Conservation (phyloP, 2,113 vertebrate genomes). For the Sphyrna mokarran region DNA sequence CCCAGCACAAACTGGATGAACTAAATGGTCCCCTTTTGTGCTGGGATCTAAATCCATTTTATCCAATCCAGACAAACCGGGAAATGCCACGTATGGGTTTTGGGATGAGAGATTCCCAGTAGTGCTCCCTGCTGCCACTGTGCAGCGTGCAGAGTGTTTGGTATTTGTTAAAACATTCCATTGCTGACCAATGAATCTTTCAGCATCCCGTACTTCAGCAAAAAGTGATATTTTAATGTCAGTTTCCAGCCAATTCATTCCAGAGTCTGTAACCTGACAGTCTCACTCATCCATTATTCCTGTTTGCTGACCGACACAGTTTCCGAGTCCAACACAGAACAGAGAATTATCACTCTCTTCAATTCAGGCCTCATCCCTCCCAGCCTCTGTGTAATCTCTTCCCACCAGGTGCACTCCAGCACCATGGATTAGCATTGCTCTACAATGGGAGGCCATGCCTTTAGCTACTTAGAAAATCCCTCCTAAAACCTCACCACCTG, state of each 20-base stretch:
- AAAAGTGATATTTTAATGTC: neutral
- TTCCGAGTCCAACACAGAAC: too few relatives aligned
- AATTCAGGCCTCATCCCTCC: neutral
- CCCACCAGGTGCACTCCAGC: neutral
- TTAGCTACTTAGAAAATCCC: neutral
- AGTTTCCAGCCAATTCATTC: neutral
- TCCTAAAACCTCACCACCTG: neutral
- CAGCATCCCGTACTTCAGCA: neutral
- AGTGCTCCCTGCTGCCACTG: neutral
- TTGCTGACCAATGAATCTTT: neutral
- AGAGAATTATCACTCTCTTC: neutral
- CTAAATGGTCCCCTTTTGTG: neutral
- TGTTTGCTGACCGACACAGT: too few relatives aligned
- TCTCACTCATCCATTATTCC: neutral
- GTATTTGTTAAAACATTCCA: neutral
- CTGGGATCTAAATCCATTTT: neutral
- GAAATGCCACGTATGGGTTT: too few relatives aligned
- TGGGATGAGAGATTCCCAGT: too few relatives aligned
- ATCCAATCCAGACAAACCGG: neutral
- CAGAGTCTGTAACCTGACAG: neutral
- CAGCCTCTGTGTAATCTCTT: too few relatives aligned
- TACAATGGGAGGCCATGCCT: too few relatives aligned
- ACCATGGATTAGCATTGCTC: neutral
- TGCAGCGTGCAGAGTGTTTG: neutral
- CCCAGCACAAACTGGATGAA: neutral